Percentiles rank a stretch among this genome's conserved stretches.
Evolutionary conservation across 2,888 invertebrate species (phyloP).

Genomic region (Aleiodes alternator): DNA sequence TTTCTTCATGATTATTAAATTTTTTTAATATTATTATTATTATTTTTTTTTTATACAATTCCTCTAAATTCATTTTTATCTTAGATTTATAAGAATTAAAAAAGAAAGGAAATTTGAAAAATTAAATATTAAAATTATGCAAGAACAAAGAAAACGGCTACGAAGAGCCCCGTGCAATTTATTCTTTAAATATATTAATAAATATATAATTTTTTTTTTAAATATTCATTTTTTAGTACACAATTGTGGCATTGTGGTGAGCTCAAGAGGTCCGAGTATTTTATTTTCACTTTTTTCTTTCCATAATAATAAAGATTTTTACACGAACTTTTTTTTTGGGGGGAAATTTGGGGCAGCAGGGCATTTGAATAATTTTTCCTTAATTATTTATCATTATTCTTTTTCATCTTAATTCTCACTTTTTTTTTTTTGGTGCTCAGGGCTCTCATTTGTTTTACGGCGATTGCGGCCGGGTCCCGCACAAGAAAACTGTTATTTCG

Average conservation of each 20-base stretch:
- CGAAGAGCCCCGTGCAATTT: conserved; percentile 42
- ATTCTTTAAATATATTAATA: conserved; percentile 39
- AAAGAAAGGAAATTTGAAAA: no score
- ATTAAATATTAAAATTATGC: no score
- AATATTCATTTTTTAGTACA: conserved; percentile 21
- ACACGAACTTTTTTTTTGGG: conserved; percentile 14
- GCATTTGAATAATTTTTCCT: conserved; percentile 53
- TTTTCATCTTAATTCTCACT: conserved; percentile 35
- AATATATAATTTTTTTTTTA: conserved; percentile 46
- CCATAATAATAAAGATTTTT: conserved; percentile 25
- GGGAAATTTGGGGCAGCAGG: conserved; percentile 33
- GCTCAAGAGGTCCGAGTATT: conserved; percentile 3
- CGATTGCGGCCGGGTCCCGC: conserved; percentile 73
- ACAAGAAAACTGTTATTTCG: conserved; percentile 74
- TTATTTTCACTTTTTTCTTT: conserved; percentile 2
- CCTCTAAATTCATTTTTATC: background rate
- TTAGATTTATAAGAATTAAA: background rate
- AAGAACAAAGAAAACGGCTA: conserved; percentile 22
- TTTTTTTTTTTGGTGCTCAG: conserved; percentile 28
- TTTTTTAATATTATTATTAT: background rate
- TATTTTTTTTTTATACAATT: conserved; percentile 14
- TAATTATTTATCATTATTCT: background rate
- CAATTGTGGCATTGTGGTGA: background rate
- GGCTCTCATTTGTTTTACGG: conserved; percentile 50
- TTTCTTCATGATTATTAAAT: no score